phyloP scores from a whole-genome alignment of 2,113 vertebrate species.

The Bufo gargarizans region DNA sequence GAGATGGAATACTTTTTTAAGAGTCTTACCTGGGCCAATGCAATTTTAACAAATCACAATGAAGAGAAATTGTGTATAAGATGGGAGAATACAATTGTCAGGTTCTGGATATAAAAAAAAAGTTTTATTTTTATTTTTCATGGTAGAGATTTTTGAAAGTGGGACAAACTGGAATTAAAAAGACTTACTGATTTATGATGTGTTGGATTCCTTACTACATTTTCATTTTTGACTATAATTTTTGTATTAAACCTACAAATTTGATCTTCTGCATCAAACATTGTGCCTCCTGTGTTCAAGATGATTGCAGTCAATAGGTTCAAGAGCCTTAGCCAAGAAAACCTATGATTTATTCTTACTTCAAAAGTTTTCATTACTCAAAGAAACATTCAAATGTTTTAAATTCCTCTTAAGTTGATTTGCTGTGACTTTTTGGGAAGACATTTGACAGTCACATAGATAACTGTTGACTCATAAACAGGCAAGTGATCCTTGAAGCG shows the following conservation, averaged over 20 bases:
- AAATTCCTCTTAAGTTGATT: not conserved
- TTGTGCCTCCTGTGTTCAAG: not conserved
- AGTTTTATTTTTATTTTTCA: too few relatives aligned
- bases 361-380: not conserved
- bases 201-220: not conserved
- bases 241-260: not conserved
- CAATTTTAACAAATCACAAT: too few relatives aligned
- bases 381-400: not conserved
- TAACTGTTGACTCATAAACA: not conserved
- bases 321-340: not conserved
- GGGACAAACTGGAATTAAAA: not conserved
- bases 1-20: too few relatives aligned
- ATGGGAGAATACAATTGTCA: too few relatives aligned
- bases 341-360: not conserved
- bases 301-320: not conserved
- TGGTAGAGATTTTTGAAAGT: too few relatives aligned
- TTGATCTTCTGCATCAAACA: not conserved
- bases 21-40: too few relatives aligned
- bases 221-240: not conserved
- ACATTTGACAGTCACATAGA: not conserved
- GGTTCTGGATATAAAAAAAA: too few relatives aligned
- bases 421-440: not conserved
- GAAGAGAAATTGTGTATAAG: too few relatives aligned
- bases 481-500: conserved; percentile 4
- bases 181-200: not conserved